Evolutionary conservation across 2,888 invertebrate genomes (phyloP).

Genomic region (Eumacrocentrus americanus): DNA sequence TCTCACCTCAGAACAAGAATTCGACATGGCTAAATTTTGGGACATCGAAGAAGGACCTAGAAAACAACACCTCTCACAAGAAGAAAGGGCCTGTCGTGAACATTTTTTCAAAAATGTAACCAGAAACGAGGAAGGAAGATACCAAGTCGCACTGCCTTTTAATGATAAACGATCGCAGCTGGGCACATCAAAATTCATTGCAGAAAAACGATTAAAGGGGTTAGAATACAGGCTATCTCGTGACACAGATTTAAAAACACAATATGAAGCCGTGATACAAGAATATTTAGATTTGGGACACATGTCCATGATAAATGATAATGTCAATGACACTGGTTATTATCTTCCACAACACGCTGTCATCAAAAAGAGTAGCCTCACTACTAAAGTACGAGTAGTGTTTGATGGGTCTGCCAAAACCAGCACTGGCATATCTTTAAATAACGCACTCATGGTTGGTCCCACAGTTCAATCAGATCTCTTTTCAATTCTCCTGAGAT

Average conservation of each 20-base stretch:
- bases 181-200: constrained; percentile 29
- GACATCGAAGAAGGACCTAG: constrained; percentile 18
- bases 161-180: constrained; percentile 3
- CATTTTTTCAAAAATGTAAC: constrained; percentile 8
- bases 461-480: constrained; percentile 43
- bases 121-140: constrained; percentile 4
- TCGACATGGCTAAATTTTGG: constrained; percentile 24
- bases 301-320: constrained; percentile 15
- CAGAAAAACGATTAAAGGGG: constrained; percentile 25
- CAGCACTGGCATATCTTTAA: constrained; percentile 36
- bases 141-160: constrained; percentile 19
- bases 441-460: constrained; percentile 41
- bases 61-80: neutral
- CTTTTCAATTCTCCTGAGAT: constrained; percentile 33
- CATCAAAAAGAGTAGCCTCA: constrained; percentile 33
- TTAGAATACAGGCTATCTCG: constrained; percentile 22
- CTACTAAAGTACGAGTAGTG: constrained; percentile 37
- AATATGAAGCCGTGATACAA: constrained; percentile 23
- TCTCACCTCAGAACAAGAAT: neutral
- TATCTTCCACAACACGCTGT: constrained; percentile 39
- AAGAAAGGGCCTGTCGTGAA: constrained; percentile 22
- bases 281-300: constrained; percentile 28
- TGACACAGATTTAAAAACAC: constrained; percentile 3
- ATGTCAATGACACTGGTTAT: neutral
- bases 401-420: constrained; percentile 38